Evolutionary conservation across 2,888 invertebrate species (phyloP), one percentile per base, ranked within the genome.

Genomic region (Oligia fasciuncula): DNA sequence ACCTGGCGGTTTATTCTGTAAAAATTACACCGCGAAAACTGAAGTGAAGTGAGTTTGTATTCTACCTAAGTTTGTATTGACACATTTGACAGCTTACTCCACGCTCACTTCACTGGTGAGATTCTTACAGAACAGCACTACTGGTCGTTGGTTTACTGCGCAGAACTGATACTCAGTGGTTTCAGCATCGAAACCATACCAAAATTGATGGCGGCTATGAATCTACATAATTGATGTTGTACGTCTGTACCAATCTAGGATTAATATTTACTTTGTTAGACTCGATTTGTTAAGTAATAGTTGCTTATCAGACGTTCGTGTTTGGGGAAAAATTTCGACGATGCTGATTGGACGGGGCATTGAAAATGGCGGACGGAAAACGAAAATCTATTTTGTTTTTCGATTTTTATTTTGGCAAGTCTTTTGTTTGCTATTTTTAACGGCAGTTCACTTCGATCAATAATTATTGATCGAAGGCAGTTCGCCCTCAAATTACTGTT

Each of bases 281-380:
- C 76, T 83, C 81, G 78, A 83, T 88, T 87, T 82, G 83, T 83
- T 85, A 86, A 81, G 85, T 88, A 85, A 89, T 89, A 87, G 87
- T 88, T 81, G 70, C 78, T 85, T 84, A 83, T 81, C 79, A 88
- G 79, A 76, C 73, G 67, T 51, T 63, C 40, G 46, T 88, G 76
- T 89, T 89, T 89, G 83, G 46, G 60, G 78, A 85, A 89, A 89
- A 89, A 88, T 62, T 84, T 83, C 35, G 63, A 66, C 68, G 8
- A 51, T 63, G 51, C 83, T 89, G 86, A 89, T 89, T 89, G 85
- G 83, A 73, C 66, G 67, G 43, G 77, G 88, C 88, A 73, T 43
- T 23, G 23, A 79, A 76, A 81, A 57, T 40, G 46, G 76, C 86
- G 80, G 67, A 57, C 0, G 0, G 14, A n/a, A 19, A 9, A 23